Evolutionary conservation across 2,888 invertebrate species (phyloP).

Genomic region (Cantharis rufa): DNA sequence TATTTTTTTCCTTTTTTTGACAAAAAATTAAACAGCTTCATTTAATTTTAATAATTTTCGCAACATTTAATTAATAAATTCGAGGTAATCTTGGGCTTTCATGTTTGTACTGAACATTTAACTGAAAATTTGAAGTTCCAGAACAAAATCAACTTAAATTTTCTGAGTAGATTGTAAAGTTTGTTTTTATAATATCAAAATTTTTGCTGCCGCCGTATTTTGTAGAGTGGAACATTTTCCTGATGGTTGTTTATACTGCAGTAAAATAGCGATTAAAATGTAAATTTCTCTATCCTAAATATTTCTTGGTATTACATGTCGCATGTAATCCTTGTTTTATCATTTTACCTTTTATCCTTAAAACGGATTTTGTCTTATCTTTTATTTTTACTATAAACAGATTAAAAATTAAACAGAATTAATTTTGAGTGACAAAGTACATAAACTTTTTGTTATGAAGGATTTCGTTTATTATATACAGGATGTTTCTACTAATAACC

Average conservation of each 20-base stretch:
- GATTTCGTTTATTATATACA: neutral
- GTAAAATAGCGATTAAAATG: slow-evolving; percentile 26
- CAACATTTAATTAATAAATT: neutral
- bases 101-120: neutral
- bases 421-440: slow-evolving; percentile 1
- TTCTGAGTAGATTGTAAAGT: neutral
- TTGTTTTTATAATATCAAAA: neutral
- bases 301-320: slow-evolving; percentile 17
- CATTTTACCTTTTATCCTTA: slow-evolving; percentile 19
- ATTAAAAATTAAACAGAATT: slow-evolving; percentile 6
- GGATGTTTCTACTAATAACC: no score
- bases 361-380: slow-evolving; percentile 14
- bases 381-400: neutral
- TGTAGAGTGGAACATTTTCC: neutral
- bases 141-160: neutral
- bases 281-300: slow-evolving; percentile 16
- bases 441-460: neutral
- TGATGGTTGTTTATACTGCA: neutral
- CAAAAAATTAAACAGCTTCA: neutral
- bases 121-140: neutral
- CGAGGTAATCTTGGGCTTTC: neutral
- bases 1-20: neutral
- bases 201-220: neutral
- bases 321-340: slow-evolving; percentile 19
- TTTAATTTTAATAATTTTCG: neutral